Conservation (phyloP, 2,888 invertebrate genomes). For the Cataglyphis albicans region DNA sequence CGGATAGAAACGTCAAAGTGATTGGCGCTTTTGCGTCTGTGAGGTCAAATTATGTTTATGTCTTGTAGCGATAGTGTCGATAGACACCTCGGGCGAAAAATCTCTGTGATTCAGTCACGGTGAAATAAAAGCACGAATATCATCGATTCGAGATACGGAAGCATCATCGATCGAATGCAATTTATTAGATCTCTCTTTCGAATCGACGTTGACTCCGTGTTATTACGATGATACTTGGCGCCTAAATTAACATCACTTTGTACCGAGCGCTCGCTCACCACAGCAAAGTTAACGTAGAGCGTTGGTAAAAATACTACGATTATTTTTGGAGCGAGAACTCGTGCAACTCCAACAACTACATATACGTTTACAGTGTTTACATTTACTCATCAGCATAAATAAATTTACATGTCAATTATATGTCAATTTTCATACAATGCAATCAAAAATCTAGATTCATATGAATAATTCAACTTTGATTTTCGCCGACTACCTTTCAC, state of each 20-base stretch:
- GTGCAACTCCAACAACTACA: constrained; percentile 45
- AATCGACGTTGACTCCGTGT: background rate
- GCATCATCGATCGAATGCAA: background rate
- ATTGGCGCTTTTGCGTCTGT: background rate
- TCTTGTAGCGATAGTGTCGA: background rate
- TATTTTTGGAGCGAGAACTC: constrained; percentile 80
- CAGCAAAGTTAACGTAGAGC: constrained; percentile 74
- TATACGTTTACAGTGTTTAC: constrained; percentile 24
- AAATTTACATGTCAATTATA: background rate
- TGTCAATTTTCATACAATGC: background rate
- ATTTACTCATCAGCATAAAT: background rate
- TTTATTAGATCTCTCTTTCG: background rate
- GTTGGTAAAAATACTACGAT: constrained; percentile 83
- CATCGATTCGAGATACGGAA: constrained; percentile 5
- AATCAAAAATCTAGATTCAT: constrained; percentile 21
- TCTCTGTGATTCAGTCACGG: constrained; percentile 1
- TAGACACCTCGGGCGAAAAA: background rate
- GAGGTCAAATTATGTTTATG: constrained; percentile 13
- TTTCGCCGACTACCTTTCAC: constrained; percentile 10
- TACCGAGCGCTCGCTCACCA: constrained; percentile 59
- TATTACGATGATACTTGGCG: constrained; percentile 47
- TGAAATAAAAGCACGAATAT: constrained; percentile 17
- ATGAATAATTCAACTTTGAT: background rate
- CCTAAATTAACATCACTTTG: constrained; percentile 76
- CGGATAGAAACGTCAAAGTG: background rate